Base-by-base conservation (phyloP, 2,113 vertebrate species). In the Eleginops maclovinus region DNA sequence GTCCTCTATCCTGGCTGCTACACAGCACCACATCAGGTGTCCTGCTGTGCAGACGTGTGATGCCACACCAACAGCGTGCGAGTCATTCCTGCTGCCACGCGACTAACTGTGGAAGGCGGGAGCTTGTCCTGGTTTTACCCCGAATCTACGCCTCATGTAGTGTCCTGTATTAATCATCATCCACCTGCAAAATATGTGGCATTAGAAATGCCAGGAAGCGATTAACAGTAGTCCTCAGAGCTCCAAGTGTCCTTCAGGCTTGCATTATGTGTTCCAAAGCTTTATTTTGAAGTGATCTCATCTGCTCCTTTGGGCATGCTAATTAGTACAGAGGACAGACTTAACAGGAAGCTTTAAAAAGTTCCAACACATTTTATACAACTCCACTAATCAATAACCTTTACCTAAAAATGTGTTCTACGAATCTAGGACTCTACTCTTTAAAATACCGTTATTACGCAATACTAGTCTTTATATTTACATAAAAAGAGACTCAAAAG, bases 11-110 rank as follows among this genome's bases (percentile, higher is more conserved):
- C 28, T 46, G 70, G 36, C 66, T 55, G 54, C 17, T 11, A 54
- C 11, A 31, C 13, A 28, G 47, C 46, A 1, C 15, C 62, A 64
- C 55, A 40, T 46, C 54, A 51, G 40, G 46, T 56, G 17, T 69
- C 72, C 73, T 41, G 47, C 50, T 76, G 74, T 72, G 60, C 49
- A 69, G 66, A 50, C 60, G 24, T 75, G 31, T 65, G 60, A 75
- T 59, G 65, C 28, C 66, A 65, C 50, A 3, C 64, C 54, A 49
- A 44, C 50, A 12, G 47, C 51, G 51, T 50, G 31, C 31, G 72
- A 78, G 50, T 55, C 8, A 66, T 77, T 76, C 24, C 31, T 59
- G 9, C 7, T 44, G 69, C 54, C 65, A 65, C 68, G 40, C 24
- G 36, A 72, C 41, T 75, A 46, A 41, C 71, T 65, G 16, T 22